Conservation (phyloP, 2,888 invertebrate genomes). For the Zygogramma bicolorata region DNA sequence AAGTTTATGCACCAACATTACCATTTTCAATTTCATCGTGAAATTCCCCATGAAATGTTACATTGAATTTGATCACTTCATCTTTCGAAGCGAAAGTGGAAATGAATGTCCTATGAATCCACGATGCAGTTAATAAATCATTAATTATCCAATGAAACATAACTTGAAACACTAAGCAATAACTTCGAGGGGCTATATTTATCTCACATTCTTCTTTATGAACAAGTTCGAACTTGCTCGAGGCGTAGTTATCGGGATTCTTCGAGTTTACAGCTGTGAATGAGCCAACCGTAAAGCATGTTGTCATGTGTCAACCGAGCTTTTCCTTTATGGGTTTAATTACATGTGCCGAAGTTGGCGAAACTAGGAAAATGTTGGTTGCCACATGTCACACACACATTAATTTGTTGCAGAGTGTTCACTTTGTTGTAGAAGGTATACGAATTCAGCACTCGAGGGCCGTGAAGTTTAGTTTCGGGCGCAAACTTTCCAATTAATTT, state of each 20-base stretch:
- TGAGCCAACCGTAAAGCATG: conserved; percentile 14
- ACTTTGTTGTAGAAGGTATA: conserved; percentile 18
- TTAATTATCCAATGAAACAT: too few relatives aligned
- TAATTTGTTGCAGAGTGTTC: conserved; percentile 37
- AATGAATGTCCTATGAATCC: too few relatives aligned
- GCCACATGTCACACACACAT: conserved; percentile 30
- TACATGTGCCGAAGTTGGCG: conserved; percentile 35
- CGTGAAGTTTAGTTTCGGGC: neutral
- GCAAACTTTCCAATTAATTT: conserved; percentile 36
- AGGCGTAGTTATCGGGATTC: neutral
- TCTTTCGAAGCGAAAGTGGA: too few relatives aligned
- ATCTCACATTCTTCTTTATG: neutral
- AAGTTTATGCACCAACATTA: too few relatives aligned
- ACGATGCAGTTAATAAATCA: too few relatives aligned
- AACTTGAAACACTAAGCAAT: too few relatives aligned
- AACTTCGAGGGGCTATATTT: too few relatives aligned
- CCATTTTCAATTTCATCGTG: too few relatives aligned
- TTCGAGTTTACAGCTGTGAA: neutral
- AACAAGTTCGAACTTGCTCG: neutral
- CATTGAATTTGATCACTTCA: too few relatives aligned
- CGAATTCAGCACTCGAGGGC: neutral
- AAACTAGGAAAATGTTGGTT: conserved; percentile 35
- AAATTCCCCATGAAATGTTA: too few relatives aligned
- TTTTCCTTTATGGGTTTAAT: conserved; percentile 39
- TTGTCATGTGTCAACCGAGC: conserved; percentile 30